These are phyloP conservation scores for Macropus fuliginosus DNA, from an alignment of 2,797 vertebrate species.

Conservation along the genomic window DNA sequence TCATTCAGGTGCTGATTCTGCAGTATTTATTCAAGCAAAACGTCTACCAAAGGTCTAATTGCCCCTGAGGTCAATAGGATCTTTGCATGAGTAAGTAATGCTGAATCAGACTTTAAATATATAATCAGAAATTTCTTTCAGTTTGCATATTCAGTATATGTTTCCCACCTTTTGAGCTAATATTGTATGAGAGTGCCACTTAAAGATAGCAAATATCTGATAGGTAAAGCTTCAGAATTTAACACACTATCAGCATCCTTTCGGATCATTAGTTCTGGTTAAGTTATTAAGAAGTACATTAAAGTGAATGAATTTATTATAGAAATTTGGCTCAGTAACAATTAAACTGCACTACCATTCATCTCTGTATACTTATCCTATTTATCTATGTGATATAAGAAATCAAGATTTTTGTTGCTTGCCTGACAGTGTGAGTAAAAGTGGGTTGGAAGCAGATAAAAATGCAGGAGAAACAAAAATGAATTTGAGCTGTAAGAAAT, in stretches of 20 bases:
- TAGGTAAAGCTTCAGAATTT: conserved; percentile 41
- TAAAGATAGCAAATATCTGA: conserved; percentile 12
- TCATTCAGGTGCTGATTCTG: conserved; percentile 65
- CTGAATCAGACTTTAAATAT: conserved; percentile 67
- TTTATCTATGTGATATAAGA: neutral
- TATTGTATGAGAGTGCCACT: conserved; percentile 39
- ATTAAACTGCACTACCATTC: neutral
- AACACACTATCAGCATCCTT: conserved; percentile 34
- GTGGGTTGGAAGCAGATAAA: neutral
- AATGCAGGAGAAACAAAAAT: neutral
- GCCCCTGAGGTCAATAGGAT: conserved; percentile 75
- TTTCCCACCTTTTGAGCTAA: conserved; percentile 17
- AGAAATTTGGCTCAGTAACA: neutral
- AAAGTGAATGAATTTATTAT: neutral
- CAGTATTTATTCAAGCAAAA: conserved; percentile 70
- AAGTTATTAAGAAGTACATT: conserved; percentile 17
- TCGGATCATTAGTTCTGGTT: conserved; percentile 7
- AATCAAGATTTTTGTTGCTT: neutral
- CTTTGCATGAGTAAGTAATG: conserved; percentile 71
- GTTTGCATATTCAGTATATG: neutral
- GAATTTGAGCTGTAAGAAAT: neutral
- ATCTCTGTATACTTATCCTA: neutral
- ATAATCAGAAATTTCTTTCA: conserved; percentile 42
- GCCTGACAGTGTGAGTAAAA: neutral
- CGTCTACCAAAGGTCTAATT: conserved; percentile 65